Evolutionary conservation across 2,797 vertebrate species (phyloP).

Genomic region (Phrynocephalus guinanensis): DNA sequence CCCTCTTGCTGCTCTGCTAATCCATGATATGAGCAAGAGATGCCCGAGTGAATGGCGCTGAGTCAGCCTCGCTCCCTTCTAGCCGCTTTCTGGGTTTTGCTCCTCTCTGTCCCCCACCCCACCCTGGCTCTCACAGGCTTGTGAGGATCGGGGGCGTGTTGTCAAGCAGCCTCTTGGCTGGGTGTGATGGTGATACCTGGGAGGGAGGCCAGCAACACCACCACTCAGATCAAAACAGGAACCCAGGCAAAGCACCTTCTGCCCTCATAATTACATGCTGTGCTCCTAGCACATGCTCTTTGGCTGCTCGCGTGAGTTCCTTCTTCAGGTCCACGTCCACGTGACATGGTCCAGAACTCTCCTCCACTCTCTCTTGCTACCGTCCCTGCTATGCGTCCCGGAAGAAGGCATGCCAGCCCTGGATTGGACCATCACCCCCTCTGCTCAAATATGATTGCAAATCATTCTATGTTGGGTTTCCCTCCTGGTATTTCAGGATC

Average conservation of each 20-base stretch:
- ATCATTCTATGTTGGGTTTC: not conserved
- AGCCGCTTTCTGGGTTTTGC: slow-evolving; percentile 21
- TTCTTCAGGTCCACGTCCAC: slow-evolving; percentile 6
- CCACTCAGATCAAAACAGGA: not conserved
- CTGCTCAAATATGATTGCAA: not conserved
- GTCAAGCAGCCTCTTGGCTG: slow-evolving; percentile 37
- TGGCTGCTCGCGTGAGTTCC: not conserved
- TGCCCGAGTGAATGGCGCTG: slow-evolving; percentile 8
- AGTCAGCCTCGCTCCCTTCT: slow-evolving; percentile 38
- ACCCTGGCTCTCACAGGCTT: slow-evolving; percentile 24
- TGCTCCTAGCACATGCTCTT: not conserved
- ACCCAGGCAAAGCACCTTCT: slow-evolving; percentile 24
- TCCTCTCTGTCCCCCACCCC: not conserved
- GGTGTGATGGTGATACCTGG: slow-evolving; percentile 37
- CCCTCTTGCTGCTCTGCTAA: not conserved
- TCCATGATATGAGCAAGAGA: slow-evolving; percentile 7
- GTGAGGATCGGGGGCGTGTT: not conserved
- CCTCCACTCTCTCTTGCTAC: not conserved
- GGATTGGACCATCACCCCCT: not conserved
- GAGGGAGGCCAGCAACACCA: slow-evolving; percentile 15
- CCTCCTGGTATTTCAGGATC: not conserved
- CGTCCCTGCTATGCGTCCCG: not conserved
- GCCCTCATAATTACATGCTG: not conserved
- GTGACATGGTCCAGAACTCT: slow-evolving; percentile 10
- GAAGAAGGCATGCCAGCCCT: not conserved